Base-by-base conservation (phyloP, 2,888 invertebrate species). In the Dolomedes plantarius region DNA sequence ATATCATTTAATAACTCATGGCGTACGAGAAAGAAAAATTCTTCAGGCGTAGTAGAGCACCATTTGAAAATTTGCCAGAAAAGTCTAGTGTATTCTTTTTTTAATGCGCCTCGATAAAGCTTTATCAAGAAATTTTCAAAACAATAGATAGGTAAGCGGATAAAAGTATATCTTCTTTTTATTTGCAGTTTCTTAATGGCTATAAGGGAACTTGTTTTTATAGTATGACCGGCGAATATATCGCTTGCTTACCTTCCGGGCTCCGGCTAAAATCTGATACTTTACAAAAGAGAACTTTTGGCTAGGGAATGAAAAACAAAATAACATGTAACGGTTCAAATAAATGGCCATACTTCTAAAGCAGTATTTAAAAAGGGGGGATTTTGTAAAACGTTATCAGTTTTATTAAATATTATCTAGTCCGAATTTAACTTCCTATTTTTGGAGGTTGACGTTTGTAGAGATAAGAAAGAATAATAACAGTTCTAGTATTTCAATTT, bases 51-150 rank as follows among this genome's bases (percentile, higher is more conserved):
- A 19, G 13, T 23, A n/a, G 9, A 9, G 23, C 23, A n/a, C n/a
- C n/a, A 56, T 56, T 56, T 56, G 56, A 56, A 56, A 56, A 7
- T 56, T 23, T 56, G 56, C 56, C 56, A 56, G 23, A 56, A n/a
- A 23, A 56, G 19, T 11, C 56, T 1, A 56, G n/a, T n/a, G n/a
- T 56, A 56, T 16, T 2, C 16, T 0, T 56, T n/a, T n/a, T 56
- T 56, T 56, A 19, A 56, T 23, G 56, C 56, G 23, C 23, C 56
- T 2, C 56, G 56, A 56, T 23, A 56, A 56, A 23, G 5, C 23
- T 19, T 56, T 56, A 56, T 56, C 23, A 23, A 56, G 5, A 23
- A 56, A 23, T 23, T 23, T 56, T 16, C 56, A 56, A 56, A 56
- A 56, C 56, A 56, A 56, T 23, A 23, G 56, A 56, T 56, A 3